Conservation (phyloP, 2,113 vertebrate genomes). For the Thermophis baileyi region DNA sequence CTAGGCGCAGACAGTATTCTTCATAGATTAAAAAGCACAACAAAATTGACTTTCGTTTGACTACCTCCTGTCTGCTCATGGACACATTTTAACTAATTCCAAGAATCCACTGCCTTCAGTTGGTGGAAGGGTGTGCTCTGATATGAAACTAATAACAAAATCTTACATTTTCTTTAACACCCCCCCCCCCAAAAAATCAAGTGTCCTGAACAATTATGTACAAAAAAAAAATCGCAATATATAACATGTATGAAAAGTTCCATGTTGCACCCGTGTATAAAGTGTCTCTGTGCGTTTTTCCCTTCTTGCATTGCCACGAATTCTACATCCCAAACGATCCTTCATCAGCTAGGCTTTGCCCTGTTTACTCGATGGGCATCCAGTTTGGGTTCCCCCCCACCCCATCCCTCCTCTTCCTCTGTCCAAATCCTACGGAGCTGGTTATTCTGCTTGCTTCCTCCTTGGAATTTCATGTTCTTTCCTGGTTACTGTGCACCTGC, state of each 20-base stretch:
- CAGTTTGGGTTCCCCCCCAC: fast-evolving
- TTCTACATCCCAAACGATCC: background rate
- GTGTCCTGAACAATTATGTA: conserved; percentile 69
- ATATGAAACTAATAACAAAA: background rate
- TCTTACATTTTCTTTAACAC: conserved; percentile 55
- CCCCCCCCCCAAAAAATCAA: conserved; percentile 40
- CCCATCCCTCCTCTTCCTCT: background rate
- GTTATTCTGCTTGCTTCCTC: background rate
- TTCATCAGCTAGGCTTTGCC: background rate
- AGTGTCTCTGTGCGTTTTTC: conserved; percentile 49
- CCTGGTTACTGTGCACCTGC: conserved; percentile 53
- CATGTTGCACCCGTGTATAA: conserved; percentile 69
- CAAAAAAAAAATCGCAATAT: conserved; percentile 66
- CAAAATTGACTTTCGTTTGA: background rate
- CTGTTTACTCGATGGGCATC: background rate
- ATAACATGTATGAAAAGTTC: conserved; percentile 71
- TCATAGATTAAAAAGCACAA: background rate
- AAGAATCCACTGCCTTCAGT: background rate
- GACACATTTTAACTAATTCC: background rate
- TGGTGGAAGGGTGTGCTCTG: fast-evolving
- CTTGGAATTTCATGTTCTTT: background rate
- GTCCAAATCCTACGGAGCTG: background rate
- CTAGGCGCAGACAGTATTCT: conserved; percentile 1
- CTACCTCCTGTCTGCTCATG: background rate
- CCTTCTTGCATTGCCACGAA: conserved; percentile 24